Base-by-base conservation (phyloP, 2,797 vertebrate species). In the Lutjanus argentimaculatus region DNA sequence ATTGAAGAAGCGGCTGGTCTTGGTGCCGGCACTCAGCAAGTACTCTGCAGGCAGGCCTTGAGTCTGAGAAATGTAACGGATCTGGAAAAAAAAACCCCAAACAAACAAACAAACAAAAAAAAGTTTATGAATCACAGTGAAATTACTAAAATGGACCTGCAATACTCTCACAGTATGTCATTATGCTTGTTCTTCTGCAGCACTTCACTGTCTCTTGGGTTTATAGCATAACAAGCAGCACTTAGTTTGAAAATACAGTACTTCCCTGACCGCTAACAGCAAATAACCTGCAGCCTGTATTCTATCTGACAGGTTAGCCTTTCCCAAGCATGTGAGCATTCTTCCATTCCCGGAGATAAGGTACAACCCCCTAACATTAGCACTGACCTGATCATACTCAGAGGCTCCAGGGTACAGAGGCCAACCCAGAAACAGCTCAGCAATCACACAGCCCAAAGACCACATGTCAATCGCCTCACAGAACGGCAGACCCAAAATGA, bases 391-490 rank as follows among this genome's bases (percentile, higher is more conserved):
- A 90, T 99, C 99, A 0, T 99, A 99, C 84, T 99, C 99, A 0
- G 99, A 99, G 42, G 99, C 99, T 80, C 99, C 98, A 0, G 99
- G 99, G 88, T 99, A 99, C 59, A 99, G 94, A 0, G 99, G 99
- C 99, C 99, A 99, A 43, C 99, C 99, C 86, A 99, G 95, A 91
- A 99, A 99, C 75, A 99, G 96, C 94, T 99, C 99, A 2, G 99
- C 99, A 19, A 99, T 99, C 91, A 99, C 99, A 85, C 99, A 99
- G 81, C 99, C 99, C 84, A 99, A 91, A 0, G 99, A 99, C 99
- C 99, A 99, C 99, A 99, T 99, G 91, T 99, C 99, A 40, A 99
- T 99, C 57, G 99, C 98, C 92, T 99, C 99, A 79, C 98, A 99
- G 91, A 99, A 99, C 0, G 97, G 98, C 91, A 99, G 95, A 79